Base-by-base conservation (phyloP, 2,888 invertebrate species). In the Teleiodes luculella region DNA sequence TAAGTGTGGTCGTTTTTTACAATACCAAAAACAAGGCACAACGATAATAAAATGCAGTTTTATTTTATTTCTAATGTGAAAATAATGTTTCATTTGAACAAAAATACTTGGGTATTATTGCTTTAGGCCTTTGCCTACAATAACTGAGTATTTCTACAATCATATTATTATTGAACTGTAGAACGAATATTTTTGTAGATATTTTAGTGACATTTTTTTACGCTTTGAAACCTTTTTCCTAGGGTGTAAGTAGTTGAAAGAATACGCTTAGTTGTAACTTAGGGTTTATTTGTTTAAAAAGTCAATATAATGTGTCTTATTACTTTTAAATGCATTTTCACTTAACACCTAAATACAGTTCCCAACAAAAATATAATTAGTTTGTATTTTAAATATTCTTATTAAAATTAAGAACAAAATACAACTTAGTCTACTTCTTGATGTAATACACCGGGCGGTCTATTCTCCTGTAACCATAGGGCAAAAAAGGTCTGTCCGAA, bases 281-380 rank as follows among this genome's bases (percentile, higher is more conserved):
- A 85, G 82, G 84, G 76, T 86, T 83, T 86, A 87, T 87, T 89
- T 89, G 86, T 87, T 86, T 80, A 80, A 80, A 87, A 86, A 87
- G 86, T 87, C 87, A 88, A 87, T 87, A 87, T 86, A 86, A 84
- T 82, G 82, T 81, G 83, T 83, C 84, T 83, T 83, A 80, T 81
- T 83, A 78, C 72, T 72, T 76, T 73, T 63, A 59, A 57, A 18
- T 49, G 65, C 52, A 63, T 66, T 76, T 76, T 74, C 64, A 76
- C 28, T 51, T 43, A 43, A 13, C 24, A 36, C n/a, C 18, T 37
- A 49, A 36, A 8, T 48, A 35, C n/a, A n/a, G n/a, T n/a, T n/a
- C n/a, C n/a, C n/a, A n/a, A n/a, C n/a, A n/a, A n/a, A n/a, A n/a
- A n/a, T n/a, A n/a, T n/a, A n/a, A n/a, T n/a, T n/a, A n/a, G n/a